These are phyloP conservation scores for Drosophila trapezifrons DNA, from an alignment of 1,140 invertebrate species.

Conservation along the genomic window DNA sequence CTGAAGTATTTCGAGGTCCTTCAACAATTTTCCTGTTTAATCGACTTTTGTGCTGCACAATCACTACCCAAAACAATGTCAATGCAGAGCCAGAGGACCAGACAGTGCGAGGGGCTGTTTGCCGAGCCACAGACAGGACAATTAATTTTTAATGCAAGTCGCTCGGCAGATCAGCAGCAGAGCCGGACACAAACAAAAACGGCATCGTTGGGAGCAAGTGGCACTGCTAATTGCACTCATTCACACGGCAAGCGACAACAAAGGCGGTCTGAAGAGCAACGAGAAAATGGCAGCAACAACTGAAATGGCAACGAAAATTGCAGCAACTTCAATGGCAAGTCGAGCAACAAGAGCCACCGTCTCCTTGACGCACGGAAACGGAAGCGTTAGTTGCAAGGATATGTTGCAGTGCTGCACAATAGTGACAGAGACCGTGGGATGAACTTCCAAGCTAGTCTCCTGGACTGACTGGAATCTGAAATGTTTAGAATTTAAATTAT, in stretches of 20 bases:
- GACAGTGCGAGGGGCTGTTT: slow-evolving; percentile 11
- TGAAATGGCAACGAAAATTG: slow-evolving; percentile 14
- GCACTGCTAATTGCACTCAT: slow-evolving; percentile 78
- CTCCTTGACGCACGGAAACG: slow-evolving; percentile 77
- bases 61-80: slow-evolving; percentile 43
- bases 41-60: slow-evolving; percentile 47
- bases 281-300: slow-evolving; percentile 27
- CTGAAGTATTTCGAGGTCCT: too few relatives aligned
- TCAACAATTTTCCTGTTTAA: slow-evolving; percentile 27
- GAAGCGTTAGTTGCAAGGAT: slow-evolving; percentile 80
- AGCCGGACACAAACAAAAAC: slow-evolving; percentile 54
- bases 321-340: slow-evolving; percentile 19
- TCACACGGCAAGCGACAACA: slow-evolving; percentile 70
- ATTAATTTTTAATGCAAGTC: slow-evolving; percentile 73
- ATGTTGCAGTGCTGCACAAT: slow-evolving; percentile 68
- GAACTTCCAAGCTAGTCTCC: not conserved
- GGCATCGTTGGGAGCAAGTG: slow-evolving; percentile 66
- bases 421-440: slow-evolving; percentile 15
- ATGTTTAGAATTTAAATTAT: not conserved
- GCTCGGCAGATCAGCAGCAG: slow-evolving; percentile 53
- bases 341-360: slow-evolving; percentile 23
- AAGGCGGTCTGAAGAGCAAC: slow-evolving; percentile 59
- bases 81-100: slow-evolving; percentile 6
- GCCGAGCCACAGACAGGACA: slow-evolving; percentile 50
- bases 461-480: not conserved